Evolutionary conservation across 2,888 invertebrate species (phyloP).

Genomic region (Piscicola geometra): DNA sequence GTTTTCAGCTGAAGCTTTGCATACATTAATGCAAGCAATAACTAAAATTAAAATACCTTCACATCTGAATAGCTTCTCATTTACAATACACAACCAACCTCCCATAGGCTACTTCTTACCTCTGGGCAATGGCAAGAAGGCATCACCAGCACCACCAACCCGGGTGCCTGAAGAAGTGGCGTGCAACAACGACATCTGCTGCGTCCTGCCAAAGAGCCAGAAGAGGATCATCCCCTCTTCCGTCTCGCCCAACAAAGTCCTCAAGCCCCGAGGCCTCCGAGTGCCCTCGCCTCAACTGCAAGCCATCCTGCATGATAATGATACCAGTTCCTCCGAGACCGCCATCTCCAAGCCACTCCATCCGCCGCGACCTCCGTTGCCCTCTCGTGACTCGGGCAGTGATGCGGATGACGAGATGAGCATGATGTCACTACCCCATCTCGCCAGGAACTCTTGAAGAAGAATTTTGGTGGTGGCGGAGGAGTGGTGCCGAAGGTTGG

Average conservation of each 20-base stretch:
- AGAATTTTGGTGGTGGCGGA: too few relatives aligned
- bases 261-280: background rate
- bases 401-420: slow-evolving; percentile 23
- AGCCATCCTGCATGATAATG: background rate
- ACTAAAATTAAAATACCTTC: too few relatives aligned
- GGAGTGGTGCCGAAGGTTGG: too few relatives aligned
- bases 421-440: background rate
- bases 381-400: slow-evolving; percentile 13
- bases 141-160: background rate
- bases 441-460: too few relatives aligned
- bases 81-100: background rate
- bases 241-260: background rate
- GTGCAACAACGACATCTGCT: too few relatives aligned
- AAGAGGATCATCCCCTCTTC: background rate
- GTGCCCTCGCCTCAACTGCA: background rate
- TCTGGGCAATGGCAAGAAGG: background rate
- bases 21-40: too few relatives aligned
- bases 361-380: background rate
- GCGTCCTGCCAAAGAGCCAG: background rate
- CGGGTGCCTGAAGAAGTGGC: too few relatives aligned
- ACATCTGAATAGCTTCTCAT: too few relatives aligned
- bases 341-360: background rate
- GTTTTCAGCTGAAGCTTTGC: too few relatives aligned
- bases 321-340: background rate
- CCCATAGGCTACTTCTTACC: background rate